Evolutionary conservation across 2,797 vertebrate genomes (phyloP).

Genomic region (Lagodon rhomboides): DNA sequence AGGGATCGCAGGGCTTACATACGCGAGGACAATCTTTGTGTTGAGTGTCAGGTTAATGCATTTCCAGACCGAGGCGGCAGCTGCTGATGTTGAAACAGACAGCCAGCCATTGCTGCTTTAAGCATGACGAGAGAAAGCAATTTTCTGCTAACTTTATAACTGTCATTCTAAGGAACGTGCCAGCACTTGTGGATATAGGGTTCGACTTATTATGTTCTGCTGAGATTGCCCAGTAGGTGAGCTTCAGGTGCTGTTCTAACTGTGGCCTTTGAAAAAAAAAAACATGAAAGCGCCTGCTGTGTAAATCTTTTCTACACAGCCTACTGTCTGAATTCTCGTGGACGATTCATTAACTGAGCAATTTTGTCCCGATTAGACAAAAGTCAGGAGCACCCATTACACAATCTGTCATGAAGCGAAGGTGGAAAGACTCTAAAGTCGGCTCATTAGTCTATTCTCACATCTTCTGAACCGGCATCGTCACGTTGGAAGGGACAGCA

Average conservation of each 20-base stretch:
- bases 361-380: conserved; percentile 8
- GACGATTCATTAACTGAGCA: neutral
- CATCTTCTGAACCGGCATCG: neutral
- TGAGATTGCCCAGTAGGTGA: neutral
- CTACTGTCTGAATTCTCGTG: neutral
- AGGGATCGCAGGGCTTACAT: conserved; percentile 44
- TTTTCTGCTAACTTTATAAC: conserved; percentile 38
- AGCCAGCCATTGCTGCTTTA: conserved; percentile 8
- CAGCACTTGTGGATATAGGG: conserved; percentile 11
- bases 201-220: conserved; percentile 23
- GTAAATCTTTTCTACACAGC: neutral
- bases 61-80: conserved; percentile 41
- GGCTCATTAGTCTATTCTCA: neutral
- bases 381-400: neutral
- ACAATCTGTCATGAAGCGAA: neutral
- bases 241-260: conserved; percentile 10
- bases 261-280: neutral
- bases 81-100: conserved; percentile 36
- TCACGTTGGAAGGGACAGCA: neutral
- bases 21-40: conserved; percentile 38
- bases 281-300: no score
- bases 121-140: conserved; percentile 17
- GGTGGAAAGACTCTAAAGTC: neutral
- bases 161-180: conserved; percentile 49
- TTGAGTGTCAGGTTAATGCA: conserved; percentile 56